Base-by-base conservation (phyloP, 2,888 invertebrate species). In the Melanchra persicariae region DNA sequence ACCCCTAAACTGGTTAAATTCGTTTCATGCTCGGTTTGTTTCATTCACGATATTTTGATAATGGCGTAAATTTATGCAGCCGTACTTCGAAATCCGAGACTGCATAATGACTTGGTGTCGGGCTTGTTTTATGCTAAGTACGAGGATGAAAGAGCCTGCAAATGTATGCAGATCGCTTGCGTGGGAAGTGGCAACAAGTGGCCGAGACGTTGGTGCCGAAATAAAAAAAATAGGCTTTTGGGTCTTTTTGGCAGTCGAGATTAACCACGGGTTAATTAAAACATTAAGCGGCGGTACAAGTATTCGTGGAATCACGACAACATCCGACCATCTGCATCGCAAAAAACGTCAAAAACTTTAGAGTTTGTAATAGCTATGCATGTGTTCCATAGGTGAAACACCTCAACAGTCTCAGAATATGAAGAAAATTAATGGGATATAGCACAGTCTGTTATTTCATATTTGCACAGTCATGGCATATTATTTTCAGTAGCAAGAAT, bases 101-200 rank as follows among this genome's bases (percentile, higher is more conserved):
- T 93, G 95, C 93, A 94, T 94, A 95, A 95, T 95, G 94, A 93
- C 93, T 92, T 85, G 88, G 90, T 94, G 94, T 94, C 90, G 91
- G 91, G 88, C 94, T 94, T 95, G 95, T 95, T 95, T 94, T 95
- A 95, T 95, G 95, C 95, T 94, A 95, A 95, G 90, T 92, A 89
- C 91, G 89, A 89, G 91, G 91, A 93, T 92, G 92, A 93, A 94
- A 94, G 94, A 93, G 92, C 92, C 91, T 90, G 93, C 90, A 93
- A 92, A 93, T 94, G 88, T 94, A 95, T 95, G 95, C 95, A 94
- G 93, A 95, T 93, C 92, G 91, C 85, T 91, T 90, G 94, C 95
- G 95, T 95, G 95, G 95, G 95, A 95, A 95, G 94, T 92, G 90
- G 91, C 95, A 95, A 95, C 95, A 95, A 95, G 95, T 95, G 93